Evolutionary conservation across 2,888 invertebrate genomes (phyloP).

Genomic region (Morpho deidamia): DNA sequence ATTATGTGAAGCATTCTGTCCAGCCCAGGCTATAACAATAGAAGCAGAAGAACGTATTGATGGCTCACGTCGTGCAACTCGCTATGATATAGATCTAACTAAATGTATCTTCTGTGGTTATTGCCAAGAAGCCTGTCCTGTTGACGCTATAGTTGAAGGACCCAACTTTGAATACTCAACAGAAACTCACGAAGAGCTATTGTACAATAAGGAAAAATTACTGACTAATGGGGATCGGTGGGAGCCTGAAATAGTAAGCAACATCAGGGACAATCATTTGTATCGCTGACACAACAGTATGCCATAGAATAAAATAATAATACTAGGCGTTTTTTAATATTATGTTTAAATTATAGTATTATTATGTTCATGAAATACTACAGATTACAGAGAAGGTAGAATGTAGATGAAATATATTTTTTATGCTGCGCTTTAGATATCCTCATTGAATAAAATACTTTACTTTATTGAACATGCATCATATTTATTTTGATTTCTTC

Average conservation of each 20-base stretch:
- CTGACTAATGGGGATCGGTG: conserved; percentile 97
- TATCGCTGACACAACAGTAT: conserved; percentile 40
- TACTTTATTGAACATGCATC: no score
- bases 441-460: no score
- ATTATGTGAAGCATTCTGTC: conserved; percentile 98
- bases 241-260: conserved; percentile 98
- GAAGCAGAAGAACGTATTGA: conserved; percentile 97
- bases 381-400: no score
- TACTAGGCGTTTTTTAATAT: no score
- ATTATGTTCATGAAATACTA: no score
- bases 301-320: no score
- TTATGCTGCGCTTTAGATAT: no score
- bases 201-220: conserved; percentile 99
- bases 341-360: no score
- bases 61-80: conserved; percentile 95
- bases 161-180: conserved; percentile 99
- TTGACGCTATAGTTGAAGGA: conserved; percentile 98
- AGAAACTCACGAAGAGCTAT: conserved; percentile 97
- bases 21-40: conserved; percentile 99
- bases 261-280: conserved; percentile 80
- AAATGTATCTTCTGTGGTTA: conserved; percentile 99
- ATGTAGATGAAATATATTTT: no score
- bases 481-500: no score
- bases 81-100: conserved; percentile 98
- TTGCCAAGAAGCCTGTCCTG: conserved; percentile 98